Evolutionary conservation across 2,113 vertebrate genomes (phyloP).

Genomic region (Colinus virginianus): DNA sequence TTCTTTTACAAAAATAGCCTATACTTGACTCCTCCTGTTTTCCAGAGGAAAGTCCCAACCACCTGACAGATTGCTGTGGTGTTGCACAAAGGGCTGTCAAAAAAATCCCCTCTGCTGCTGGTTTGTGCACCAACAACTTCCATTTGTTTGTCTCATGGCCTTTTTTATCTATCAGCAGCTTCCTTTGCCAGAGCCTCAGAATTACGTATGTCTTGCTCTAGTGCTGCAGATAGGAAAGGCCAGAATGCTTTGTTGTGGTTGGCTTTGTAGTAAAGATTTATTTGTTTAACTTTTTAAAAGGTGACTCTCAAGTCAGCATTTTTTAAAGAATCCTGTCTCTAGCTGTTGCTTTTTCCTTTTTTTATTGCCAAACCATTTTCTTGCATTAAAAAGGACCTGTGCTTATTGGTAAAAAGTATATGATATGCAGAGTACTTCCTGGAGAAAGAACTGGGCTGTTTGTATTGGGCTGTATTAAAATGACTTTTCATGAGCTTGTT

Average conservation of each 20-base stretch:
- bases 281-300: constrained; percentile 48
- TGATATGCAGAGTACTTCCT: neutral
- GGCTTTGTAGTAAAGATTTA: constrained; percentile 18
- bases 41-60: constrained; percentile 1
- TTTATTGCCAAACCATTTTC: constrained; percentile 27
- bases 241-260: constrained; percentile 5
- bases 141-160: constrained; percentile 11
- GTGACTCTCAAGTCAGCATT: constrained; percentile 34
- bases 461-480: neutral
- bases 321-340: constrained; percentile 34
- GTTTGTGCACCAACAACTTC: constrained; percentile 35
- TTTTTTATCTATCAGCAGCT: neutral
- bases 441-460: neutral
- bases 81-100: constrained; percentile 22
- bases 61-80: constrained; percentile 24
- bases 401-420: constrained; percentile 1
- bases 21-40: neutral
- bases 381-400: neutral
- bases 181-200: constrained; percentile 5
- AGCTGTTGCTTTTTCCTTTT: constrained; percentile 33
- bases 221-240: constrained; percentile 1
- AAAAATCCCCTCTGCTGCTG: constrained; percentile 7
- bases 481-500: neutral
- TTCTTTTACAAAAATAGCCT: constrained; percentile 15
- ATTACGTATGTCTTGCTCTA: neutral